Evolutionary conservation across 2,888 invertebrate genomes (phyloP), one percentile per base, ranked within the genome.

Genomic region (Trilocha varians): DNA sequence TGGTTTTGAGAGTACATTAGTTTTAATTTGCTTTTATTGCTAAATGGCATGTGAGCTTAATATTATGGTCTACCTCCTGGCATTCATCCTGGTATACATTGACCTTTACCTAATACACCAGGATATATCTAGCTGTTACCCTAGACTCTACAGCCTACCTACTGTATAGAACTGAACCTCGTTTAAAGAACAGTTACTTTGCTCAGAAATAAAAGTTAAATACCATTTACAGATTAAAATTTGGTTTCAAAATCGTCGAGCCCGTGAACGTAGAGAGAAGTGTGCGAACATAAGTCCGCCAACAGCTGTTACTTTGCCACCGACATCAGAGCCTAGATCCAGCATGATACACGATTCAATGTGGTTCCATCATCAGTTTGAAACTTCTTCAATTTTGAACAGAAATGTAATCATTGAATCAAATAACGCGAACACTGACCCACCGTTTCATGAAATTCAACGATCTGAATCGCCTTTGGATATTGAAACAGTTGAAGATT

Each of bases 221-320:
- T 33, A 32, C 46, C 46, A 35, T 43, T 66, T 62, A 15, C 61
- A 85, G 85, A 85, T 84, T 41, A 87, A 92, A 82, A 93, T 93
- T 54, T 93, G 93, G 93, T 93, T 93, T 66, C 93, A 93, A 88
- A 93, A 93, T 69, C 88, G 93, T 36, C 87, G 93, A 38, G 93
- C 93, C 0, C 85, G 93, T 25, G 92, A 93, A 58, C 79, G 93
- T 50, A 85, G 93, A 52, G 93, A 93, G 70, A 88, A 87, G 57
- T 69, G 63, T 40, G 52, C 57, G 1, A 68, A 48, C 16, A 72
- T 84, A 1, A 50, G 63, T 1, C 80, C 80, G 0, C 84, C 84
- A 1, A 54, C 62, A 15, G 72, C 69, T 1, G 62, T 82, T 2
- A 58, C 78, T 2, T 50, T 85, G n/a, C 72, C 77, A 3, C 65